Evolutionary conservation across 2,113 vertebrate species (phyloP).

Genomic region (Mastomys coucha): DNA sequence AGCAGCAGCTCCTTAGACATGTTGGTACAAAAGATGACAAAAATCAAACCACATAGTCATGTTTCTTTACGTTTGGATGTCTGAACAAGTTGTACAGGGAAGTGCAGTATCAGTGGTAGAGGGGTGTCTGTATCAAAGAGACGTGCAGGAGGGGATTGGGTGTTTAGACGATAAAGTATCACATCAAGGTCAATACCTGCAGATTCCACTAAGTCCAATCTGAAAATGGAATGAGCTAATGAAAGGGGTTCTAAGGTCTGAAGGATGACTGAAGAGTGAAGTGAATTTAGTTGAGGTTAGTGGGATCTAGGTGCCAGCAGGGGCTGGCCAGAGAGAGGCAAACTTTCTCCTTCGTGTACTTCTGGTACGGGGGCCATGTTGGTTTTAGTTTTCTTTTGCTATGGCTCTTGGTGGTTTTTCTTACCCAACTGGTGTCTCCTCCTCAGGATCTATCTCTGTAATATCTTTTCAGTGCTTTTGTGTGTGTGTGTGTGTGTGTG

Average conservation of each 20-base stretch:
- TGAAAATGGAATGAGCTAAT: background rate
- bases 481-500: background rate
- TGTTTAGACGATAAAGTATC: background rate
- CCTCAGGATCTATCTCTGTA: background rate
- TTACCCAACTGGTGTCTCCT: too few species aligned
- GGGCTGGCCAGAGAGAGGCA: background rate
- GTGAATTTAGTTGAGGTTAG: background rate
- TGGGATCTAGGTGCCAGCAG: background rate
- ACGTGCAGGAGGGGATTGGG: background rate
- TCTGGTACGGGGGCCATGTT: background rate
- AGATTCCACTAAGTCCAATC: background rate
- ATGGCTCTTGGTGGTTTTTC: background rate
- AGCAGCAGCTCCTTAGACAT: background rate
- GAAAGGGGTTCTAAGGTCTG: background rate
- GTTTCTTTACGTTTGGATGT: background rate
- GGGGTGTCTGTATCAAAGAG: too few species aligned
- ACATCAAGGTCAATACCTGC: background rate
- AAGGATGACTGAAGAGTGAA: background rate
- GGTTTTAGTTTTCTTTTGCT: background rate
- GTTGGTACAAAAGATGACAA: background rate
- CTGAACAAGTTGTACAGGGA: background rate
- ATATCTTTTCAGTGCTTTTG: background rate
- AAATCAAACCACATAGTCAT: background rate
- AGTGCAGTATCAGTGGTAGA: background rate
- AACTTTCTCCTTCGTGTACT: background rate